Evolutionary conservation across 2,888 invertebrate species (phyloP).

Genomic region (Cactoblastis cactorum): DNA sequence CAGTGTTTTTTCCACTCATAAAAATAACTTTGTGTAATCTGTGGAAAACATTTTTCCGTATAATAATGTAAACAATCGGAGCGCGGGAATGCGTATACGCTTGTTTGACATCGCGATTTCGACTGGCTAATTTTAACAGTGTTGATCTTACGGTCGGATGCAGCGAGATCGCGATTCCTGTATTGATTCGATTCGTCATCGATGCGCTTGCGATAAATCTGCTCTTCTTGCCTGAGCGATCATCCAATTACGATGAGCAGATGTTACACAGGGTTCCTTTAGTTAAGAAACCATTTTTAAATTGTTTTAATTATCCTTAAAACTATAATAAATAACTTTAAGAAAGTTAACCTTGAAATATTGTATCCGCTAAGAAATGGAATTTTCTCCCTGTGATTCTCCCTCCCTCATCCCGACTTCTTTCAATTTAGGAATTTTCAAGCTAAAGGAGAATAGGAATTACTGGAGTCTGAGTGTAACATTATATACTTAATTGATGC

Average conservation of each 20-base stretch:
- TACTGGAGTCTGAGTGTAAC: no score
- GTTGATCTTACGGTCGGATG: slow-evolving; percentile 18
- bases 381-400: no score
- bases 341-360: no score
- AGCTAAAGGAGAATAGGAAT: no score
- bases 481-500: no score
- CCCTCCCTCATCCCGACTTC: no score
- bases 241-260: slow-evolving; percentile 48
- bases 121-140: slow-evolving; percentile 70
- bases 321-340: no score
- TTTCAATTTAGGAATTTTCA: no score
- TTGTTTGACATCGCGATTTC: slow-evolving; percentile 65
- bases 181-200: slow-evolving; percentile 23
- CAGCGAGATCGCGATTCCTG: slow-evolving; percentile 17
- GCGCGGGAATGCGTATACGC: slow-evolving; percentile 40
- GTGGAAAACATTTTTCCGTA: slow-evolving; percentile 44
- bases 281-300: slow-evolving; percentile 9
- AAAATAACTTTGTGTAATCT: slow-evolving; percentile 53
- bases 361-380: no score
- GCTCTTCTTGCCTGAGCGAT: slow-evolving; percentile 17
- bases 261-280: slow-evolving; percentile 37
- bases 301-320: not conserved
- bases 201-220: slow-evolving; percentile 27
- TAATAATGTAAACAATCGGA: slow-evolving; percentile 40
- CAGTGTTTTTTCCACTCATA: slow-evolving; percentile 47